phyloP scores from a whole-genome alignment of 2,888 invertebrate genomes.

The Gasteruption jaculator region DNA sequence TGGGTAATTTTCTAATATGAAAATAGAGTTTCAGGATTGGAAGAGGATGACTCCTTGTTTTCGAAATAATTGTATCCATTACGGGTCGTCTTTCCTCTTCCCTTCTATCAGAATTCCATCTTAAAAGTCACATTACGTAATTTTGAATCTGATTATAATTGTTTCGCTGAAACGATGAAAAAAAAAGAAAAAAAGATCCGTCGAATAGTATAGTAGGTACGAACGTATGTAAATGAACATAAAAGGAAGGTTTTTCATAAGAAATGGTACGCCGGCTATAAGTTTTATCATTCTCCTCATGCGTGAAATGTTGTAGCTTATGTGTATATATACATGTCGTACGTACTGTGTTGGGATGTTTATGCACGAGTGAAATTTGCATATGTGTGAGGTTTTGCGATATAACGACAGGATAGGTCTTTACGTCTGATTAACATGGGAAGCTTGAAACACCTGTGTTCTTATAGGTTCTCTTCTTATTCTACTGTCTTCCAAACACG shows the following conservation, averaged over 20 bases:
- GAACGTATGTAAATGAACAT: slow-evolving; percentile 25
- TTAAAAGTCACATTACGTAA: slow-evolving; percentile 28
- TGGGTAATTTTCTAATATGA: no score
- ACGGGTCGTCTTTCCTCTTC: slow-evolving; percentile 5
- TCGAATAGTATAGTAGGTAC: no score
- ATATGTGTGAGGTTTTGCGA: slow-evolving; percentile 22
- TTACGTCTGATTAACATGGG: slow-evolving; percentile 43
- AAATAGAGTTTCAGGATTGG: no score
- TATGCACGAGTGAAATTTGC: slow-evolving; percentile 15
- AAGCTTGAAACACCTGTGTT: slow-evolving; percentile 45
- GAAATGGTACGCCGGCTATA: slow-evolving; percentile 28
- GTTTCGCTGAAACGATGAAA: slow-evolving; percentile 29
- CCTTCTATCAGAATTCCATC: slow-evolving; percentile 5
- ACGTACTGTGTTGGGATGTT: slow-evolving; percentile 17
- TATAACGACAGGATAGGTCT: slow-evolving; percentile 28
- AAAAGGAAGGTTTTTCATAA: slow-evolving; percentile 18
- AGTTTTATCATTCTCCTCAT: slow-evolving; percentile 37
- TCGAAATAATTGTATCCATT: no score
- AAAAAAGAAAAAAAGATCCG: slow-evolving; percentile 18
- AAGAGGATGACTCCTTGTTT: no score
- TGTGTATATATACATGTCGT: slow-evolving; percentile 24
- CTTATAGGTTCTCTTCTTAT: slow-evolving; percentile 25
- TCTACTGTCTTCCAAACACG: slow-evolving; percentile 25
- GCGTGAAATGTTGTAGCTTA: slow-evolving; percentile 34
- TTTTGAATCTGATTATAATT: slow-evolving; percentile 36